Conservation (phyloP, 2,113 vertebrate genomes). For the Equus quagga region DNA sequence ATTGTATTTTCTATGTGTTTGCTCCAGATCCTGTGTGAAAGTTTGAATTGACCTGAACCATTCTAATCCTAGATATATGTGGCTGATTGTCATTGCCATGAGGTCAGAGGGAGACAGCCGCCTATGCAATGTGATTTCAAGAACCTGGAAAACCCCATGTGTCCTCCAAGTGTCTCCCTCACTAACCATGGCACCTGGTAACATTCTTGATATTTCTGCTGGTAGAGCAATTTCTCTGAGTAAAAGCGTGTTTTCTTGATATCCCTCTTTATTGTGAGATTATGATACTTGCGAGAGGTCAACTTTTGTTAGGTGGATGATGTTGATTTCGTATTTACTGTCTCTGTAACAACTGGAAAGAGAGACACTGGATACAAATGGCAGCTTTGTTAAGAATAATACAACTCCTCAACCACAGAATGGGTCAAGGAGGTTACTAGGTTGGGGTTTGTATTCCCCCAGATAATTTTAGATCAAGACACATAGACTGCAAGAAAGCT, state of each 20-base stretch:
- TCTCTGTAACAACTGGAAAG: background rate
- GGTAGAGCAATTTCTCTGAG: background rate
- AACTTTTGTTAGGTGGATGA: background rate
- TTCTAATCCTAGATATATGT: background rate
- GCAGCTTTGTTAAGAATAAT: background rate
- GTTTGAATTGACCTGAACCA: background rate
- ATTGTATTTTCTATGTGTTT: conserved; percentile 13
- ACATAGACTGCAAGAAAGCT: background rate
- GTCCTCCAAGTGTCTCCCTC: background rate
- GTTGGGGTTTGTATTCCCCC: background rate
- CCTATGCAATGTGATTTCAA: background rate
- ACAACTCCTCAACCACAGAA: background rate
- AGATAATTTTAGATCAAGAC: conserved; percentile 8
- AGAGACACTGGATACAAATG: background rate
- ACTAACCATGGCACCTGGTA: background rate
- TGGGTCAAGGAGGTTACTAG: background rate
- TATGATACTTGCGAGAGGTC: background rate
- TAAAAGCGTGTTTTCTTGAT: conserved; percentile 11
- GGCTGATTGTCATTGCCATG: background rate
- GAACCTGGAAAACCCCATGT: background rate
- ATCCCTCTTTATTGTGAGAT: background rate
- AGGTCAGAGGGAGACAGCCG: background rate
- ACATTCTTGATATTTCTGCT: background rate
- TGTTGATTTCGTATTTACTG: background rate
- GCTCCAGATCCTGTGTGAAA: background rate